Evolutionary conservation across 2,888 invertebrate genomes (phyloP), one percentile per base, ranked within the genome.

Genomic region (Lamellibrachia satsuma): DNA sequence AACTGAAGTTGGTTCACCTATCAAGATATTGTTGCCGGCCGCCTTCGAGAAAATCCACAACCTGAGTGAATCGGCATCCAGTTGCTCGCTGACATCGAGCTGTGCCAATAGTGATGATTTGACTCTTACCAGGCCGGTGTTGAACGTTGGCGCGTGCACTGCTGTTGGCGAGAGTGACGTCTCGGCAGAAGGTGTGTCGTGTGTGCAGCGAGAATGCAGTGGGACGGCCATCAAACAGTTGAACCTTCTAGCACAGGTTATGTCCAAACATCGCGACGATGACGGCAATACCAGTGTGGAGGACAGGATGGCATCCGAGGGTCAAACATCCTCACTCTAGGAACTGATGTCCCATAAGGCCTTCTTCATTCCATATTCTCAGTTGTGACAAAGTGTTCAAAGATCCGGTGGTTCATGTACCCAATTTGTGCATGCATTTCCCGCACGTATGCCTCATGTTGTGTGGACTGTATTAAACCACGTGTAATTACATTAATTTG

Each of bases 21-120:
- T 75, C 55, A 95, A 95, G 93, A 93, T 96, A 15, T 75, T 95
- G 39, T 95, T 95, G 9, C 95, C 95, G n/a, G 94, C 93, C 8
- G 95, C 94, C 91, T 92, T 93, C 27, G 94, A 94, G 15, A 92
- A 93, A 15, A 93, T 95, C 9, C 93, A 94, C 90, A 94, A 94
- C 91, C 91, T 93, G 9, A 95, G 94, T 93, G 94, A 94, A 90
- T 91, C 94, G 22, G 94, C 94, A 8, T 93, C 92, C 75, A 39
- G 52, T 22, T 57, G 52, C n/a, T 90, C 52, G 0, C n/a, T 90
- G 52, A 27, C 90, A 51, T 60, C 27, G 75, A 52, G 15, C 52
- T n/a, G 55, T n/a, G 52, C 11, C 52, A 39, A 22, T 15, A 60
- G 51, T n/a, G 92, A 92, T 27, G 92, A 57, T 3, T 7, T 4